Conservation (phyloP, 2,113 vertebrate species). For the Prunella fulvescens region DNA sequence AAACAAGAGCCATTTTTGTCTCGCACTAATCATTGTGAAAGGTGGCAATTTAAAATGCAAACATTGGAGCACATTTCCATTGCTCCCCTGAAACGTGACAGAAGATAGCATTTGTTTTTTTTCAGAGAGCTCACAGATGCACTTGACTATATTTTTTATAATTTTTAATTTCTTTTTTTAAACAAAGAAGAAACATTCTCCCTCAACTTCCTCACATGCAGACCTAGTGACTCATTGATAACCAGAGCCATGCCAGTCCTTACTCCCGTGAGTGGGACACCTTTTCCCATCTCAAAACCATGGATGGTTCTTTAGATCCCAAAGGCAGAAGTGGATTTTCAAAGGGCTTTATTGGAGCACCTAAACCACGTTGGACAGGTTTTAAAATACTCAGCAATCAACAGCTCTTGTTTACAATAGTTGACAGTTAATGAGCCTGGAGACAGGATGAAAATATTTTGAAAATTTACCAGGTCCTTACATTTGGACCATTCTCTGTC, state of each 20-base stretch:
- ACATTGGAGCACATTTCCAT: neutral
- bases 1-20: neutral
- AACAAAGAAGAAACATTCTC: neutral
- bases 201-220: neutral
- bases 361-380: neutral
- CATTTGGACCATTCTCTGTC: neutral
- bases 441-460: neutral
- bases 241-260: neutral
- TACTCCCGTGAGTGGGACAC: neutral
- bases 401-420: neutral
- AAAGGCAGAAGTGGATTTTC: neutral
- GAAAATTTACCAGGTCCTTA: neutral
- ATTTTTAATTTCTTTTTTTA: neutral
- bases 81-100: neutral
- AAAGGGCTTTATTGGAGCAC: neutral
- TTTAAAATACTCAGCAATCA: neutral
- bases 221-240: neutral
- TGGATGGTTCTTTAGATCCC: rapidly evolving
- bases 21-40: neutral
- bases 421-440: neutral
- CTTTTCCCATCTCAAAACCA: neutral
- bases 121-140: neutral
- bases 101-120: neutral
- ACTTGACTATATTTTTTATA: neutral
- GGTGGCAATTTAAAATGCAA: neutral